phyloP scores from a whole-genome alignment of 1,140 invertebrate species.

The Pseudoatta argentina region DNA sequence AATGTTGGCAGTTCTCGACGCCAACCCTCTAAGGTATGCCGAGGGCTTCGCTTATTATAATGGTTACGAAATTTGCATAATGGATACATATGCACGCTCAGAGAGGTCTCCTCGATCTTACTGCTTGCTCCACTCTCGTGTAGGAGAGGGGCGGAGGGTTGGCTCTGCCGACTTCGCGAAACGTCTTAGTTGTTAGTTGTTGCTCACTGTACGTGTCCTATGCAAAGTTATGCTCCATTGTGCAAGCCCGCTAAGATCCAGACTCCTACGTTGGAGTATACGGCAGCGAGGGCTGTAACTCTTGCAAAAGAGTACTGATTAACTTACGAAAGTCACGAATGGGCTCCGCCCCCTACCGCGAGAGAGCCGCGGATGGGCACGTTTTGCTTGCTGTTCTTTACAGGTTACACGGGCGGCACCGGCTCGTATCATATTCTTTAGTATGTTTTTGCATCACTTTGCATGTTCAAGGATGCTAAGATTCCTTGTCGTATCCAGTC shows the following conservation, averaged over 20 bases:
- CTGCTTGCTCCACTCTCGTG: slow-evolving; percentile 9
- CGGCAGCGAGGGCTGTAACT: slow-evolving; percentile 63
- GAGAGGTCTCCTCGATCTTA: slow-evolving; percentile 78
- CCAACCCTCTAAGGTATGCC: slow-evolving; percentile 76
- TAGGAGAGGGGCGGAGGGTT: slow-evolving; percentile 31
- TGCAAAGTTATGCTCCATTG: slow-evolving; percentile 83
- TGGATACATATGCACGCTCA: slow-evolving; percentile 85
- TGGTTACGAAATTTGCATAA: slow-evolving; percentile 85
- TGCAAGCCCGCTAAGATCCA: slow-evolving; percentile 78
- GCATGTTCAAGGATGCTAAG: slow-evolving; percentile 70
- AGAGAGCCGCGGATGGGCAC: slow-evolving; percentile 38
- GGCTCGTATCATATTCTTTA: slow-evolving; percentile 62
- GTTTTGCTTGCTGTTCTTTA: slow-evolving; percentile 65
- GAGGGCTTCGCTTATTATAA: slow-evolving; percentile 85
- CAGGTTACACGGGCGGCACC: slow-evolving; percentile 28
- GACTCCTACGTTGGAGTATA: slow-evolving; percentile 60
- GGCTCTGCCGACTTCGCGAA: slow-evolving; percentile 67
- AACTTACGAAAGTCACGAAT: slow-evolving; percentile 77
- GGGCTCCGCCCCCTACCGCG: slow-evolving; percentile 47
- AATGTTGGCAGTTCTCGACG: slow-evolving; percentile 83
- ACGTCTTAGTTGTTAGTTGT: slow-evolving; percentile 85
- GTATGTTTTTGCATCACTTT: slow-evolving; percentile 68
- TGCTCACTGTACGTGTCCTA: slow-evolving; percentile 78
- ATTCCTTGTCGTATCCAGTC: slow-evolving; percentile 64
- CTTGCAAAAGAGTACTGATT: slow-evolving; percentile 77